Percentiles rank a stretch among this genome's conserved stretches.
These are phyloP conservation scores for Boloria euphrosyne DNA, from an alignment of 2,888 invertebrate species.

Conservation along the genomic window DNA sequence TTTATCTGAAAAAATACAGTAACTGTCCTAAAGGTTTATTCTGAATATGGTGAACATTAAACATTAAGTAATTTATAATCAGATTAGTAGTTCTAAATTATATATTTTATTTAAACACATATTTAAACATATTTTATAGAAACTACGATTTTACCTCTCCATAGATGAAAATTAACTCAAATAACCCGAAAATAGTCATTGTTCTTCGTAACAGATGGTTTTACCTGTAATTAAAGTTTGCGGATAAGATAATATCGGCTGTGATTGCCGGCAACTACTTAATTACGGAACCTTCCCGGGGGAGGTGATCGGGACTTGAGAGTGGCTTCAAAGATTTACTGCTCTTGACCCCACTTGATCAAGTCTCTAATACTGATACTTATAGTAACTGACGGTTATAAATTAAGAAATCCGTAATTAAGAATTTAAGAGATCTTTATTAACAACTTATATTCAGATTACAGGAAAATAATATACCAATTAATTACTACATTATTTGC, in stretches of 20 bases:
- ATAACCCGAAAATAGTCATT: conserved; percentile 26
- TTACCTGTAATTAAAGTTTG: conserved; percentile 66
- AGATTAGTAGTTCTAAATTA: too few relatives aligned
- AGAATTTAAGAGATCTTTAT: conserved; percentile 2
- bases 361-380: conserved; percentile 38
- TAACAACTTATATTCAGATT: not conserved
- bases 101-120: too few relatives aligned
- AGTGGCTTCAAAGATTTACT: conserved; percentile 63
- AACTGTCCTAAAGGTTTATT: too few relatives aligned
- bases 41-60: too few relatives aligned
- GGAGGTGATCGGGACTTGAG: conserved; percentile 51
- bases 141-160: too few relatives aligned
- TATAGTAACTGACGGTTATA: conserved; percentile 50
- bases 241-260: conserved; percentile 61
- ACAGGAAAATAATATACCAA: not conserved
- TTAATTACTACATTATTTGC: too few relatives aligned
- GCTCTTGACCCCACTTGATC: conserved; percentile 68
- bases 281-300: conserved; percentile 59
- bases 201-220: conserved; percentile 38
- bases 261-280: conserved; percentile 67
- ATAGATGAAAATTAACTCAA: not conserved
- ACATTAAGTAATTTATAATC: too few relatives aligned
- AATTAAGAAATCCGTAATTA: conserved; percentile 17
- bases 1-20: too few relatives aligned
- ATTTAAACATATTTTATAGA: too few relatives aligned